Evolutionary conservation across 2,797 vertebrate genomes (phyloP).

Genomic region (Thripadectes ignobilis): DNA sequence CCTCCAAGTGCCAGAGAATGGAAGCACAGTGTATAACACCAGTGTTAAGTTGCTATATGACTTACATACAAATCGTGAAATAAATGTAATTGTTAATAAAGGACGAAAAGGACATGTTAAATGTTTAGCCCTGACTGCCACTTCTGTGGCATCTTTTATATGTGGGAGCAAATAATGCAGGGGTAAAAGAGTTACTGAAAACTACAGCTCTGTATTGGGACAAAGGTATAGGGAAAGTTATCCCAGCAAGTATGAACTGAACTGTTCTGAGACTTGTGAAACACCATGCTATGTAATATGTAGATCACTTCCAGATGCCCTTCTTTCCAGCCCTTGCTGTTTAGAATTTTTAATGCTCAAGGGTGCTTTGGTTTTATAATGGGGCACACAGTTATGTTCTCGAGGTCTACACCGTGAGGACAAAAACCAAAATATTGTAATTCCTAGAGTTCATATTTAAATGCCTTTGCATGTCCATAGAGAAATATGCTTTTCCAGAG

Average conservation of each 20-base stretch:
- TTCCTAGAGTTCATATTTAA: slow-evolving; percentile 45
- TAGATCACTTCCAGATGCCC: slow-evolving; percentile 64
- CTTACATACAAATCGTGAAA: slow-evolving; percentile 62
- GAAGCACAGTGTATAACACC: slow-evolving; percentile 76
- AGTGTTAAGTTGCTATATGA: slow-evolving; percentile 62
- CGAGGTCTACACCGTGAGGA: background rate
- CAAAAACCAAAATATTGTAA: slow-evolving; percentile 13
- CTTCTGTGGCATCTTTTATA: slow-evolving; percentile 55
- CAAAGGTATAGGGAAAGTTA: slow-evolving; percentile 66
- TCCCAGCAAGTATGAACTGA: slow-evolving; percentile 60
- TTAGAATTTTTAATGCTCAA: slow-evolving; percentile 56
- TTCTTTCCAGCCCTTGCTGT: slow-evolving; percentile 44
- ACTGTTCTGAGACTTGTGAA: slow-evolving; percentile 65
- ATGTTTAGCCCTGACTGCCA: slow-evolving; percentile 48
- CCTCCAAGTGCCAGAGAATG: slow-evolving; percentile 72
- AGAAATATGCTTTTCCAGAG: slow-evolving; percentile 65
- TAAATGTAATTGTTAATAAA: slow-evolving; percentile 68
- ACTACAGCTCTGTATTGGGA: slow-evolving; percentile 52
- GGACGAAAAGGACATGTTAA: slow-evolving; percentile 66
- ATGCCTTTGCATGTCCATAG: slow-evolving; percentile 70
- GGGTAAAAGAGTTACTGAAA: slow-evolving; percentile 65
- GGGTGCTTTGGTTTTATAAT: slow-evolving; percentile 37
- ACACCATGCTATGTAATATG: slow-evolving; percentile 42
- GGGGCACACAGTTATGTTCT: slow-evolving; percentile 31
- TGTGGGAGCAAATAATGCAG: slow-evolving; percentile 62